Percentiles rank a stretch among this genome's conserved stretches.
Evolutionary conservation across 2,113 vertebrate species (phyloP).

Genomic region (Ranitomeya variabilis): DNA sequence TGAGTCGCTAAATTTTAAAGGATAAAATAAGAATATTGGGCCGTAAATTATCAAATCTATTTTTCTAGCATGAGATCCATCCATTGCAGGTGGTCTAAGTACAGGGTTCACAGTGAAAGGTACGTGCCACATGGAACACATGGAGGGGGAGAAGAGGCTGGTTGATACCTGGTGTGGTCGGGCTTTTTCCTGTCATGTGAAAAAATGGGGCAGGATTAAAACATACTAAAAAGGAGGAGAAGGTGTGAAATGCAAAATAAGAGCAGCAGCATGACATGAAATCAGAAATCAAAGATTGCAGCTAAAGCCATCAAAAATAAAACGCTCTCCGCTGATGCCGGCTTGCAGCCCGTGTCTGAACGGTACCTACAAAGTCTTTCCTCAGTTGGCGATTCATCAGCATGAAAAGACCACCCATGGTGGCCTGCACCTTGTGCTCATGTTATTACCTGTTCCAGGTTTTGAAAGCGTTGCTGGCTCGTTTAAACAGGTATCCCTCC

Average conservation of each 20-base stretch:
- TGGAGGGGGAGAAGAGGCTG: slow-evolving; percentile 72
- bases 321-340: neutral
- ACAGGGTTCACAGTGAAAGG: slow-evolving; percentile 73
- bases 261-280: slow-evolving; percentile 71
- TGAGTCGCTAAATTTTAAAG: neutral
- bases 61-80: slow-evolving; percentile 63
- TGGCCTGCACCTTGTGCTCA: neutral
- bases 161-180: slow-evolving; percentile 83
- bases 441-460: slow-evolving; percentile 93
- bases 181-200: slow-evolving; percentile 85
- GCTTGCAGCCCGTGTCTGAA: neutral
- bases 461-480: slow-evolving; percentile 99
- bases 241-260: slow-evolving; percentile 77
- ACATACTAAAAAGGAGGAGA: slow-evolving; percentile 75
- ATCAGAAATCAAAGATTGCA: slow-evolving; percentile 54
- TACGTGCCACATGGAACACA: slow-evolving; percentile 72
- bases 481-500: slow-evolving; percentile 98
- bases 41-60: neutral
- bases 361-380: neutral
- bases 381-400: neutral
- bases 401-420: neutral
- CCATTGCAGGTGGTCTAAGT: slow-evolving; percentile 77
- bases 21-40: neutral
- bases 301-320: slow-evolving; percentile 1
- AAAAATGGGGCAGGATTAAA: slow-evolving; percentile 83